Conservation (phyloP, 2,797 vertebrate species). For the Huso huso region DNA sequence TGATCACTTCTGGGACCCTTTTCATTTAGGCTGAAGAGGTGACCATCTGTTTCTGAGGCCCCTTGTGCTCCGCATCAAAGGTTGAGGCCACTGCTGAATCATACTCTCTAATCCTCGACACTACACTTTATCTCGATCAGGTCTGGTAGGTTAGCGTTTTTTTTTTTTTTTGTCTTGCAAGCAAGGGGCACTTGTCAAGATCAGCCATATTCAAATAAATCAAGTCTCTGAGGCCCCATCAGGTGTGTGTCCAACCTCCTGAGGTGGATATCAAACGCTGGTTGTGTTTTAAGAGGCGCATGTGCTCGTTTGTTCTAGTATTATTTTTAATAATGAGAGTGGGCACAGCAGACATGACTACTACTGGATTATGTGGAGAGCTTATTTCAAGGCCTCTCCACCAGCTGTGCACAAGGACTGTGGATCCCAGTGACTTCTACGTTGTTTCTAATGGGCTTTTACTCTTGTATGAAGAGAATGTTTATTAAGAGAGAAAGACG, state of each 20-base stretch:
- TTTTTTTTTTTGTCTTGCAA: constrained; percentile 37
- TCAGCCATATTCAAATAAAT: constrained; percentile 69
- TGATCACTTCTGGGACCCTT: constrained; percentile 34
- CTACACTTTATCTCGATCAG: constrained; percentile 31
- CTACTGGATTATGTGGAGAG: constrained; percentile 54
- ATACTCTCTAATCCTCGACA: constrained; percentile 47
- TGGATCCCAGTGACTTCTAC: constrained; percentile 41
- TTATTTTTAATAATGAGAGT: constrained; percentile 67
- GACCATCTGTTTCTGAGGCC: constrained; percentile 58
- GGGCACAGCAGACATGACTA: constrained; percentile 47
- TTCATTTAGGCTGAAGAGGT: constrained; percentile 44
- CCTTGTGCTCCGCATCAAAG: constrained; percentile 42
- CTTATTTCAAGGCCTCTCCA: constrained; percentile 53
- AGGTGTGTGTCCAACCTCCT: constrained; percentile 48
- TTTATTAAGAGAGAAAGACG: neutral
- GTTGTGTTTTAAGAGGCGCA: constrained; percentile 54
- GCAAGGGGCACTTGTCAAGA: constrained; percentile 50
- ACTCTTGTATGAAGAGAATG: neutral
- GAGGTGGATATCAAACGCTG: constrained; percentile 56
- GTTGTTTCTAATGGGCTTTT: constrained; percentile 22
- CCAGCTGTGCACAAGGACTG: constrained; percentile 55
- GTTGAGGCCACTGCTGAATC: constrained; percentile 47
- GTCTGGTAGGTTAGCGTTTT: constrained; percentile 33
- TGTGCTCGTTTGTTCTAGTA: constrained; percentile 57
- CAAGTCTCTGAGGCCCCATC: constrained; percentile 50